Percentiles rank a stretch among this genome's conserved stretches.
Evolutionary conservation across 1,140 invertebrate species (phyloP).

Genomic region (Ephestia elutella): DNA sequence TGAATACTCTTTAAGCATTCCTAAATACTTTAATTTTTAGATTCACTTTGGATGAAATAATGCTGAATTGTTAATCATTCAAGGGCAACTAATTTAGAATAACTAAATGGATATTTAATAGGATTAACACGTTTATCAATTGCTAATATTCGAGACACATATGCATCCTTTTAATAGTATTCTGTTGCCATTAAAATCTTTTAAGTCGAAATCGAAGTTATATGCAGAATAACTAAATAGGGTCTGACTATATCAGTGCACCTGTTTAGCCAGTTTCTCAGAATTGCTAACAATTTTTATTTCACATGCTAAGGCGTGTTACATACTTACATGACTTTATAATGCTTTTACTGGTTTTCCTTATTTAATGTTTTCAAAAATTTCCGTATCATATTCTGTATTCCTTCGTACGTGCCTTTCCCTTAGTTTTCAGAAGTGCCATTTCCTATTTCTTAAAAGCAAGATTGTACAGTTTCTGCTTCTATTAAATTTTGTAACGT

Average conservation of each 20-base stretch:
- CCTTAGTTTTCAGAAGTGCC: too few species aligned
- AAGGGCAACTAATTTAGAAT: neutral
- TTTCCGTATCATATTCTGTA: too few species aligned
- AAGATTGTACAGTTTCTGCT: too few species aligned
- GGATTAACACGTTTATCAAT: neutral
- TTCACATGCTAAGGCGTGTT: slow-evolving; percentile 57
- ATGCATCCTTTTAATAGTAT: neutral
- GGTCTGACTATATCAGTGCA: slow-evolving; percentile 25
- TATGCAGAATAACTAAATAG: slow-evolving; percentile 8
- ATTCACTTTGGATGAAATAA: neutral
- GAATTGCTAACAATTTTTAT: slow-evolving; percentile 58
- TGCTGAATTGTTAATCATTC: neutral
- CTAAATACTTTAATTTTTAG: too few species aligned
- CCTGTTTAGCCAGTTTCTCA: slow-evolving; percentile 56
- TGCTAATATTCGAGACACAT: neutral
- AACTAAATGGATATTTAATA: neutral
- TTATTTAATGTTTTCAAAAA: too few species aligned
- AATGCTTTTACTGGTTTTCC: too few species aligned
- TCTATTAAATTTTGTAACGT: too few species aligned
- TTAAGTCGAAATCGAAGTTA: slow-evolving; percentile 7
- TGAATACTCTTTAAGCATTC: too few species aligned
- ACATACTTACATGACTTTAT: neutral
- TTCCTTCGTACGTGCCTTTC: too few species aligned
- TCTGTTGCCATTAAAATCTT: neutral
- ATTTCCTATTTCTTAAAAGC: too few species aligned